These are phyloP conservation scores for Coregonus clupeaformis DNA, from an alignment of 2,113 vertebrate species.

Conservation along the genomic window DNA sequence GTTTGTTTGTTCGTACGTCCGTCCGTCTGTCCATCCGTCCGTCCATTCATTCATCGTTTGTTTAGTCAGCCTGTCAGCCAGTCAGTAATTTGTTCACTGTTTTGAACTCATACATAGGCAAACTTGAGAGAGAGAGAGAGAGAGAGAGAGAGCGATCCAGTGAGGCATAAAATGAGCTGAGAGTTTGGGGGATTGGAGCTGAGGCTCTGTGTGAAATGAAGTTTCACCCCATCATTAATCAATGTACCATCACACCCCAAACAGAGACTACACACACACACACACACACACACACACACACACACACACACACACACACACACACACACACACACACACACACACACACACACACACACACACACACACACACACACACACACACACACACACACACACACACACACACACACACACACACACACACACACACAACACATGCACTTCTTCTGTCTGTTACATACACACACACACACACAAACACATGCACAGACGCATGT, in stretches of 20 bases:
- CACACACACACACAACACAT: not conserved
- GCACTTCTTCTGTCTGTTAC: too few relatives aligned
- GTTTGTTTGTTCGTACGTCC: too few relatives aligned
- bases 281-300: not conserved
- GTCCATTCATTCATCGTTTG: too few relatives aligned
- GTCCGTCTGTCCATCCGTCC: too few relatives aligned
- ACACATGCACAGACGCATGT: not conserved
- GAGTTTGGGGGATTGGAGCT: constrained; percentile 60
- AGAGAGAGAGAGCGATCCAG: constrained; percentile 32
- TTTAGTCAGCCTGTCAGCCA: too few relatives aligned
- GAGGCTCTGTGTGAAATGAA: constrained; percentile 61
- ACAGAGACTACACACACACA: constrained; percentile 10
- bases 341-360: not conserved
- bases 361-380: not conserved
- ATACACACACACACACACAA: not conserved
- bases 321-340: not conserved
- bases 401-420: constrained; percentile 9
- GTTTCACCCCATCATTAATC: constrained; percentile 67
- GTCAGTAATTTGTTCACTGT: too few relatives aligned
- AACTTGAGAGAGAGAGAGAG: constrained; percentile 14
- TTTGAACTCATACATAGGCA: too few relatives aligned
- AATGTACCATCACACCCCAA: constrained; percentile 51
- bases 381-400: not conserved
- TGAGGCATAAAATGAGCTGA: constrained; percentile 70
- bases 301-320: constrained; percentile 10